Evolutionary conservation across 2,888 invertebrate genomes (phyloP), one percentile per base, ranked within the genome.

Genomic region (Linnaemya tessellans): DNA sequence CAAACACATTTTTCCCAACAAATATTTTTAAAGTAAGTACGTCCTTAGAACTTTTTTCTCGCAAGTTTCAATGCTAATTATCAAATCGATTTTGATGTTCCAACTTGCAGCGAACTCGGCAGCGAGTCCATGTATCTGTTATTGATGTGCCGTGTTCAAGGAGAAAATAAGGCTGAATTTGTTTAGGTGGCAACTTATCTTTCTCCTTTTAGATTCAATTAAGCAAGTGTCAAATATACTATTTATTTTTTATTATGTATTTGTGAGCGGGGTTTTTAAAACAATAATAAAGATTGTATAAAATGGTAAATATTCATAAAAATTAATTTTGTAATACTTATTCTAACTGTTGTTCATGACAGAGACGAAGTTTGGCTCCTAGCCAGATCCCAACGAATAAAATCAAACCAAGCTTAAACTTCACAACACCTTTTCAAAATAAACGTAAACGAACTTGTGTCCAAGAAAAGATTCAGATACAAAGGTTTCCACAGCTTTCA

Each of bases 331-430:
- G 0, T 65, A 1, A 30, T 18, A 18, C 15, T 38, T 30, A 30
- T 30, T 5, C 30, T 46, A 13, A 46, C 22, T 58, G 35, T 51
- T 41, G 0, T 38, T 1, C 7, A 41, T 79, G 79, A 11, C 79
- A 94, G 95, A 92, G 95, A 87, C 94, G 95, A 87, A 95, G 95
- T 89, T 93, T 94, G 89, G 97, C 97, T 67, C 97, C 98, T 11
- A 97, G 97, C 93, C 97, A 97, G 92, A 88, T 94, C 51, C 94
- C 86, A 5, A 15, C 41, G 35, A 65, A 75, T 77, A 95, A 60
- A 89, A 92, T 86, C 89, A 92, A 87, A 90, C 93, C 89, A 91
- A 90, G 89, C 41, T 88, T 89, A 9, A 87, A 89, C 9, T 92
- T 94, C 87, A 94, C 93, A 84, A 93, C 94, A 79, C 94, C 94